Conservation (phyloP, 2,888 invertebrate genomes). For the Ectobius pallidus region DNA sequence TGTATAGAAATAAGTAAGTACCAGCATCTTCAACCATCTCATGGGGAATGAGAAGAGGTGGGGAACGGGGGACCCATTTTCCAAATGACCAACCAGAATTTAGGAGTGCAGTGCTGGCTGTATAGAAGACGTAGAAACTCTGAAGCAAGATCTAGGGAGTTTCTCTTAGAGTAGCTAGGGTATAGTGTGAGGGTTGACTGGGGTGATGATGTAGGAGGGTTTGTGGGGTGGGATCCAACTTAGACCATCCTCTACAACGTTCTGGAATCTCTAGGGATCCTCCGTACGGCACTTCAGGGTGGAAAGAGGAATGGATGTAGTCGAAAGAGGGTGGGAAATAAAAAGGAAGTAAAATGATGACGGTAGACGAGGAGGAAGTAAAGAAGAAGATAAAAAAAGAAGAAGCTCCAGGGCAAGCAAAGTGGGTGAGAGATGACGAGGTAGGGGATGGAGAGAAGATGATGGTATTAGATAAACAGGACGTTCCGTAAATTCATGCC, state of each 20-base stretch:
- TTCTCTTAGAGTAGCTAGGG: background rate
- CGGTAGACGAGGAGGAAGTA: constrained; percentile 14
- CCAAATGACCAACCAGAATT: constrained; percentile 30
- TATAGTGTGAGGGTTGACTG: constrained; percentile 2
- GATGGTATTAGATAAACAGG: constrained; percentile 31
- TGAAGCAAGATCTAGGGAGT: background rate
- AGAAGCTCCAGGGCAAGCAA: constrained; percentile 28
- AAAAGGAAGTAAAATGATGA: constrained; percentile 30
- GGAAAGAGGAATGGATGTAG: constrained; percentile 23
- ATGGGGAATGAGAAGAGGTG: background rate
- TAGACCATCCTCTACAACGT: constrained; percentile 27
- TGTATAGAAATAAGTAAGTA: constrained; percentile 16
- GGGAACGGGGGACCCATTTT: constrained; percentile 18
- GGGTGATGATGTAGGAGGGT: background rate
- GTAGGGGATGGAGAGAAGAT: background rate
- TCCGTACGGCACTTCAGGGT: constrained; percentile 11
- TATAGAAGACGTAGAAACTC: constrained; percentile 15
- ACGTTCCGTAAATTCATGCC: constrained; percentile 17
- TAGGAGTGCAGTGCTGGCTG: constrained; percentile 17
- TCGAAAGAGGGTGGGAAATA: background rate
- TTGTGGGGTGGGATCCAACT: constrained; percentile 21
- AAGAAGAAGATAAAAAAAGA: constrained; percentile 19
- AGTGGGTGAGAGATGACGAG: constrained; percentile 28
- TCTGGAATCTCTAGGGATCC: constrained; percentile 22
- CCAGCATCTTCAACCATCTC: constrained; percentile 15